phyloP scores from a whole-genome alignment of 2,113 vertebrate species.

The Sylvia atricapilla region DNA sequence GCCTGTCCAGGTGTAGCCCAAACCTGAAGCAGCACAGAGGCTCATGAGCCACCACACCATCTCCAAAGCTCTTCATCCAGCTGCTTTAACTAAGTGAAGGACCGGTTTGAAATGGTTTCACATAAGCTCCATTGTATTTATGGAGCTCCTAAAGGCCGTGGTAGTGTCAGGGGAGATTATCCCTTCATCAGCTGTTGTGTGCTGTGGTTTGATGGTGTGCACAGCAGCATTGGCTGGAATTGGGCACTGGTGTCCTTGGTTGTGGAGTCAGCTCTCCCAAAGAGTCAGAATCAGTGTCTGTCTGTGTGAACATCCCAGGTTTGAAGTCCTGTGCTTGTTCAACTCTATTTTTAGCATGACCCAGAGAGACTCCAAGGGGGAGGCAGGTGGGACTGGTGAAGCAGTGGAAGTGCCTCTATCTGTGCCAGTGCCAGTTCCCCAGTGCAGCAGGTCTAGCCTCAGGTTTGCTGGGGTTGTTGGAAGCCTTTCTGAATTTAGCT shows the following conservation, averaged over 20 bases:
- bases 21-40: not conserved
- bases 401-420: not conserved
- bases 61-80: not conserved
- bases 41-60: not conserved
- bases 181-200: not conserved
- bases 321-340: not conserved
- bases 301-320: not conserved
- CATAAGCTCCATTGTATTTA: not conserved
- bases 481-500: not conserved
- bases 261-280: not conserved
- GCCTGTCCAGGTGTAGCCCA: not conserved
- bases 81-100: not conserved
- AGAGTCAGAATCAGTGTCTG: not conserved
- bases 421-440: not conserved
- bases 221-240: not conserved
- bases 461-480: not conserved
- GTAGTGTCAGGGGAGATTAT: not conserved
- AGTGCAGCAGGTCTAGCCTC: not conserved
- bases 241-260: rapidly evolving
- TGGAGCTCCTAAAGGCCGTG: not conserved
- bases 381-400: not conserved
- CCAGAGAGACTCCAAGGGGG: not conserved
- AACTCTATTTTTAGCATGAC: not conserved
- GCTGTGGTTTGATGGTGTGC: not conserved
- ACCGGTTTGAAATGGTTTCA: not conserved